Evolutionary conservation across 2,888 invertebrate genomes (phyloP), one percentile per base, ranked within the genome.

Genomic region (Meta bourneti): DNA sequence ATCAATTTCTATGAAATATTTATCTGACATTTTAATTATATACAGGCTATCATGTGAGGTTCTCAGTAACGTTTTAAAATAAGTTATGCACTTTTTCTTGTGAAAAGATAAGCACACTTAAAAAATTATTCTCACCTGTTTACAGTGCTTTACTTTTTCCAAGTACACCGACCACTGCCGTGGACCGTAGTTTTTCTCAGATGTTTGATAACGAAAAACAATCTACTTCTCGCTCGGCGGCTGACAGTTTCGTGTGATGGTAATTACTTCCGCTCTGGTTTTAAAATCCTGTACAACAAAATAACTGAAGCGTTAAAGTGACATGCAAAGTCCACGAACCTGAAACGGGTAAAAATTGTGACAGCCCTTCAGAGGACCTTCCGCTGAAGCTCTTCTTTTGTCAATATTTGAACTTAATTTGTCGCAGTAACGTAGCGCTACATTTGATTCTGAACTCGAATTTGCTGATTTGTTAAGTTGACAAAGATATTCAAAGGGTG

Each of bases 391-490:
- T 75, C 74, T 34, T 54, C 75, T 61, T 77, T 75, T 75, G 75
- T 84, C 74, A 84, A 84, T 84, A 84, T 84, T 84, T 84, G 75
- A 61, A 75, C 74, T 84, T 84, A 75, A 84, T 84, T 84, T 84
- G 84, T 75, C 19, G n/a, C 61, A 75, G 75, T 20, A 82, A 52
- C 82, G 82, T 52, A 51, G 72, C 51, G 71, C 70, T 72, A 72
- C 71, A 52, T 82, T 82, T 71, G 49, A 82, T 82, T 82, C 70
- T 16, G 49, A 81, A 81, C 52, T 51, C 51, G 71, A 72, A 72
- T 82, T 48, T 49, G 71, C 19, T 20, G 82, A 82, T 82, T 82
- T 82, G 82, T 81, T 69, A 81, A 81, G 80, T 54, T 81, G 80
- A 81, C 80, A 69, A 13, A 69, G 19, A 11, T 19, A n/a, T 52